phyloP scores from a whole-genome alignment of 2,113 vertebrate genomes.

The Hippocampus zosterae region DNA sequence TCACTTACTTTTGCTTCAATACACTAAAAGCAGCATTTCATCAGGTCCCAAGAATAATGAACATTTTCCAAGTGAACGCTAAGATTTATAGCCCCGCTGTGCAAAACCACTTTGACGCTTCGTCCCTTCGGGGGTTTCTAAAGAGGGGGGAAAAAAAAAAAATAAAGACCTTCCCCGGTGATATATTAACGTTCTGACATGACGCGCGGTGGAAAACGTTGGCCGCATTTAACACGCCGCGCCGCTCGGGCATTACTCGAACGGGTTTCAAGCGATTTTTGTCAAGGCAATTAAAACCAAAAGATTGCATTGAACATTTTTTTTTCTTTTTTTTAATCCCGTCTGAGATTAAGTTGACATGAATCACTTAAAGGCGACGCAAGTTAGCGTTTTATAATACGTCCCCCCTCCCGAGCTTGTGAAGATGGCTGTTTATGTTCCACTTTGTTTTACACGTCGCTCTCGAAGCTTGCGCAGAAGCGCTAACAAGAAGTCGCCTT shows the following conservation, averaged over 20 bases:
- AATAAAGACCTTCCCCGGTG: constrained; percentile 21
- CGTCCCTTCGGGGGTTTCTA: constrained; percentile 18
- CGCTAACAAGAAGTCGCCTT: not conserved
- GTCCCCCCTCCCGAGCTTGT: not conserved
- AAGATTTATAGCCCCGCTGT: constrained; percentile 26
- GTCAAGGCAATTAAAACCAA: not conserved
- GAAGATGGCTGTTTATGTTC: not conserved
- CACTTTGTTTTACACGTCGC: not conserved
- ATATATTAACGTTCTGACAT: constrained; percentile 46
- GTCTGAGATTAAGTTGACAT: constrained; percentile 27
- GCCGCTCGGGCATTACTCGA: constrained; percentile 24
- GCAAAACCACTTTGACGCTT: constrained; percentile 8
- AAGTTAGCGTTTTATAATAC: not conserved
- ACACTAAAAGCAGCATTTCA: constrained; percentile 12
- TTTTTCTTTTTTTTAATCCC: not conserved
- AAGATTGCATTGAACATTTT: not conserved
- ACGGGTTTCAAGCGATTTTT: constrained; percentile 20
- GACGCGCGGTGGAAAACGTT: constrained; percentile 20
- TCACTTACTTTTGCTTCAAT: constrained; percentile 1
- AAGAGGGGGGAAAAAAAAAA: constrained; percentile 30
- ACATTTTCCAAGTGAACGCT: constrained; percentile 16
- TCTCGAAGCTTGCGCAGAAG: not conserved
- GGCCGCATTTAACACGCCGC: constrained; percentile 41
- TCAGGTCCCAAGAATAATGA: constrained; percentile 12
- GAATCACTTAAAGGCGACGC: constrained; percentile 30